Evolutionary conservation across 2,797 vertebrate genomes (phyloP).

Genomic region (Podarcis lilfordi): DNA sequence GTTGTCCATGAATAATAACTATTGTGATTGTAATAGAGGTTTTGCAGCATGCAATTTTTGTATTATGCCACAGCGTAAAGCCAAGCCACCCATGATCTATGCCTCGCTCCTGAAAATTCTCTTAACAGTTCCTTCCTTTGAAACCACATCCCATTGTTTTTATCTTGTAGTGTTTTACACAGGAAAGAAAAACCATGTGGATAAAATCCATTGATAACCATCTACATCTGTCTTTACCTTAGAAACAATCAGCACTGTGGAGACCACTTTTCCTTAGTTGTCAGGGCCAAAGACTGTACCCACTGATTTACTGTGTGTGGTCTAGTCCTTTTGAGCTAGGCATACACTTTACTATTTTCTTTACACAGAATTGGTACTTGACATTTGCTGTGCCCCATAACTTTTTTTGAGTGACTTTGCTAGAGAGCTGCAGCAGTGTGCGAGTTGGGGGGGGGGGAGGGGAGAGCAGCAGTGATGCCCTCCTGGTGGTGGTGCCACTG

Average conservation of each 20-base stretch:
- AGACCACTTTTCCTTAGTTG: neutral
- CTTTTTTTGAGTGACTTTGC: neutral
- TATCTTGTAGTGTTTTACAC: neutral
- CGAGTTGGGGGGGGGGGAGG: no score
- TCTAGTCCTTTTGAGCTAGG: neutral
- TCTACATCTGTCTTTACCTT: neutral
- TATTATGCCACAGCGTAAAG: neutral
- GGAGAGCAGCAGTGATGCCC: no score
- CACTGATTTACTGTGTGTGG: neutral
- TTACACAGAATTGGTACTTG: neutral
- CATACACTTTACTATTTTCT: neutral
- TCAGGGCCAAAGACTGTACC: neutral
- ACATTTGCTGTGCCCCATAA: conserved; percentile 12
- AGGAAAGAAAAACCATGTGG: no score
- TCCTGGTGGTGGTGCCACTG: no score
- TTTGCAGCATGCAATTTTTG: neutral
- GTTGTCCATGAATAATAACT: neutral
- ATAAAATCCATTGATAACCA: no score
- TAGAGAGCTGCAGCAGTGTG: no score
- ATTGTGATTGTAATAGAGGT: neutral
- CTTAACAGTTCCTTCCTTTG: neutral
- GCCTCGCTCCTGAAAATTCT: neutral
- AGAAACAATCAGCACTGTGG: neutral
- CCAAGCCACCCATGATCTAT: neutral
- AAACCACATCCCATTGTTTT: neutral